Evolutionary conservation across 2,797 vertebrate species (phyloP), one percentile per base, ranked within the genome.

Genomic region (Gymnothorax javanicus): DNA sequence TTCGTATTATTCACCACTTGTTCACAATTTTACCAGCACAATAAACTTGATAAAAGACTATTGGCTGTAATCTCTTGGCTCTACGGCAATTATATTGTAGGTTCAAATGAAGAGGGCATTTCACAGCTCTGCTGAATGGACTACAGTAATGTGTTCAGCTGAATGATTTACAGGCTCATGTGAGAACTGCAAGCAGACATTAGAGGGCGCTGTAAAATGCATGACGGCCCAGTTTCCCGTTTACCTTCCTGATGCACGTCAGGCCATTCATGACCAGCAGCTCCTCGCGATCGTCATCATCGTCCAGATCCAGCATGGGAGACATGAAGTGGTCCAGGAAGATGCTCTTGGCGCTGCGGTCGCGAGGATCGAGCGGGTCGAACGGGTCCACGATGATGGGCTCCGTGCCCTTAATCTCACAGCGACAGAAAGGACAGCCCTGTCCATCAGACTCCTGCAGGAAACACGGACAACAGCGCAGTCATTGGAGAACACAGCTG

Each of bases 341-440:
- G 92, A 96, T 97, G 92, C 96, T 97, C 90, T 97, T 96, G 89
- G 93, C 96, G 27, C 96, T 97, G 89, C 97, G 97, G 71, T 98
- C 97, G 84, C 97, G 95, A 2, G 97, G 98, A 89, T 98, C 97
- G 90, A 98, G 95, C 3, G 97, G 98, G 89, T 98, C 97, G 90
- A 98, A 99, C 0, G 97, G 97, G 92, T 98, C 97, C 89, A 99
- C 98, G 7, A 99, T 98, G 88, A 99, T 98, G 13, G 97, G 97
- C 91, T 99, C 98, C 0, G 98, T 99, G 88, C 98, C 98, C 95
- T 99, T 99, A 91, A 99, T 99, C 95, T 99, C 98, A 90, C 98
- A 99, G 79, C 98, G 98, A 88, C 98, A 99, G 93, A 99, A 99
- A 13, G 98, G 98, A 89, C 98, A 99, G 59, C 98, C 98, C 89